phyloP scores from a whole-genome alignment of 2,797 vertebrate genomes.

The Pantherophis vulpinus region DNA sequence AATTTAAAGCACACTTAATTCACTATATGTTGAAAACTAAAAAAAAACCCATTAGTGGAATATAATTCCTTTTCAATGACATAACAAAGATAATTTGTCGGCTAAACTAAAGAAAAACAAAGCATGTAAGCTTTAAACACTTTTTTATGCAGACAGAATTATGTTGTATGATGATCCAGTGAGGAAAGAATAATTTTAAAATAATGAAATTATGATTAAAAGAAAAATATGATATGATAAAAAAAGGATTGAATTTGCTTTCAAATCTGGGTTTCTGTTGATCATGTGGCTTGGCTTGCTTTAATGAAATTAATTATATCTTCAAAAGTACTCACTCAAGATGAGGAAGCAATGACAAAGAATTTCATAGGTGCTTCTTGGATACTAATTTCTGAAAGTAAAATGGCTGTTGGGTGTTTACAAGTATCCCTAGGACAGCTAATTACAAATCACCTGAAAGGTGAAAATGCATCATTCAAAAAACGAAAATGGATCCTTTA shows the following conservation, averaged over 20 bases:
- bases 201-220: not conserved
- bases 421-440: not conserved
- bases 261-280: not conserved
- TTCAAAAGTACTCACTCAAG: not conserved
- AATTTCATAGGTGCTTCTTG: not conserved
- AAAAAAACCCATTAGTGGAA: constrained; percentile 37
- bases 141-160: not conserved
- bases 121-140: constrained; percentile 1
- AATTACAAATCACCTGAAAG: not conserved
- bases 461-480: not conserved
- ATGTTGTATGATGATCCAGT: not conserved
- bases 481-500: not conserved
- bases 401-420: not conserved
- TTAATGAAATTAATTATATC: not conserved
- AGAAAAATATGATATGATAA: not conserved
- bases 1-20: constrained; percentile 60
- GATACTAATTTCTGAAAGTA: not conserved
- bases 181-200: not conserved
- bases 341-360: not conserved
- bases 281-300: no score
- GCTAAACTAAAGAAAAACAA: not conserved
- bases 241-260: not conserved
- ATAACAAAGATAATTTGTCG: not conserved
- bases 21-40: constrained; percentile 50
- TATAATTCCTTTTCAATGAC: constrained; percentile 32